Conservation (phyloP, 2,888 invertebrate genomes). For the Lobophora halterata region DNA sequence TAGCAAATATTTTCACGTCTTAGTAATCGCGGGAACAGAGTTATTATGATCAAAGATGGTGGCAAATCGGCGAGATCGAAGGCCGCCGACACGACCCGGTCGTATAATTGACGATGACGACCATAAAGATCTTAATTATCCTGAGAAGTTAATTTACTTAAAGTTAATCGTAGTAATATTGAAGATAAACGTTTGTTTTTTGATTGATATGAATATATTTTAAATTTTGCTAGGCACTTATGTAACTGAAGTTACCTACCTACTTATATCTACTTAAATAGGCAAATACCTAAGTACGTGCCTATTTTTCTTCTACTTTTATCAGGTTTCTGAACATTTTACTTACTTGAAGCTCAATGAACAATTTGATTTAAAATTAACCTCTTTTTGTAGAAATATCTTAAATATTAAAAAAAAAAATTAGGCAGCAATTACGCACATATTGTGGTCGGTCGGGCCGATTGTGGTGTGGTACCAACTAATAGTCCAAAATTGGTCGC, state of each 20-base stretch:
- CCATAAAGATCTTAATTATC: conserved; percentile 19
- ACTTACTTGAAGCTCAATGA: no score
- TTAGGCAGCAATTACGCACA: conserved; percentile 28
- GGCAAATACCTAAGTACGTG: no score
- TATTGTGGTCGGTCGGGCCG: conserved; percentile 33
- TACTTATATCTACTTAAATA: no score
- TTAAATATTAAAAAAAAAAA: conserved; percentile 19
- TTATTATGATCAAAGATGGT: conserved; percentile 23
- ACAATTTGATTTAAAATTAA: no score
- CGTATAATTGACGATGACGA: conserved; percentile 22
- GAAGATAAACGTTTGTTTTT: neutral
- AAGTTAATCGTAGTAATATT: neutral
- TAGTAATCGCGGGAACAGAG: conserved; percentile 11
- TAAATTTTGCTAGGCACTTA: neutral
- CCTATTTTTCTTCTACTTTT: no score
- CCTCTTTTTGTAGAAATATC: no score
- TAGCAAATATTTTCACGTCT: conserved; percentile 17
- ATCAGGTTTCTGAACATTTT: no score
- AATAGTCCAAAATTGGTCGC: conserved; percentile 35
- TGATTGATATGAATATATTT: neutral
- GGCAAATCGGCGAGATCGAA: conserved; percentile 11
- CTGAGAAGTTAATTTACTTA: conserved; percentile 20
- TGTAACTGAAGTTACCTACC: no score
- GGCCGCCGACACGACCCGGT: conserved; percentile 11
- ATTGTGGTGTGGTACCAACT: conserved; percentile 36